phyloP scores from a whole-genome alignment of 2,113 vertebrate species.

The Tragelaphus scriptus region DNA sequence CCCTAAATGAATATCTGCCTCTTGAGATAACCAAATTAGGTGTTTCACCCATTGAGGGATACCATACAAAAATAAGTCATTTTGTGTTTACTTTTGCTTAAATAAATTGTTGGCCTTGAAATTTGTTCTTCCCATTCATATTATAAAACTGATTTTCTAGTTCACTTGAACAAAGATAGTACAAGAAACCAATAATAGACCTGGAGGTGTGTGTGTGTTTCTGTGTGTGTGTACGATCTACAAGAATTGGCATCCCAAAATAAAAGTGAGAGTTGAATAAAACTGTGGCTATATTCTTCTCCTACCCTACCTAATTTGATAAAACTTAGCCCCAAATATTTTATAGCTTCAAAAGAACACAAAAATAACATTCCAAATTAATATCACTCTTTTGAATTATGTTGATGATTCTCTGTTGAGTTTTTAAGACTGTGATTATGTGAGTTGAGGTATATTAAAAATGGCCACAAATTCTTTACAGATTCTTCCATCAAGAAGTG shows the following conservation, averaged over 20 bases:
- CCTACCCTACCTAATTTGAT: not conserved
- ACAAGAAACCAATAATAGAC: not conserved
- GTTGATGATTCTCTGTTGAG: not conserved
- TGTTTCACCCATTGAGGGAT: not conserved
- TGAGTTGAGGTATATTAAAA: not conserved
- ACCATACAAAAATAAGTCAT: not conserved
- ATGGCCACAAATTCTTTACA: not conserved
- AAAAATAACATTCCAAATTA: not conserved
- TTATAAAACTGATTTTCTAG: not conserved
- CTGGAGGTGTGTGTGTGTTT: not conserved
- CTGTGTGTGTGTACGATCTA: not conserved
- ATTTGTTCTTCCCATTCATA: not conserved
- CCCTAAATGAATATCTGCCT: not conserved
- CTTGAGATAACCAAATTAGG: not conserved
- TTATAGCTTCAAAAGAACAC: not conserved
- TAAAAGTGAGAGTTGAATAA: not conserved
- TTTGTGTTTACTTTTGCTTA: not conserved
- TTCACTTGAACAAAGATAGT: not conserved
- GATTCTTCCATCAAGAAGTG: not conserved
- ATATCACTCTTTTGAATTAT: not conserved
- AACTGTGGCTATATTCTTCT: not conserved
- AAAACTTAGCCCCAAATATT: not conserved
- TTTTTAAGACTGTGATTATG: not conserved
- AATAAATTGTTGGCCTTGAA: not conserved
- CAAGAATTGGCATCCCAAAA: not conserved